Evolutionary conservation across 2,797 vertebrate genomes (phyloP).

Genomic region (Glyptemys insculpta): DNA sequence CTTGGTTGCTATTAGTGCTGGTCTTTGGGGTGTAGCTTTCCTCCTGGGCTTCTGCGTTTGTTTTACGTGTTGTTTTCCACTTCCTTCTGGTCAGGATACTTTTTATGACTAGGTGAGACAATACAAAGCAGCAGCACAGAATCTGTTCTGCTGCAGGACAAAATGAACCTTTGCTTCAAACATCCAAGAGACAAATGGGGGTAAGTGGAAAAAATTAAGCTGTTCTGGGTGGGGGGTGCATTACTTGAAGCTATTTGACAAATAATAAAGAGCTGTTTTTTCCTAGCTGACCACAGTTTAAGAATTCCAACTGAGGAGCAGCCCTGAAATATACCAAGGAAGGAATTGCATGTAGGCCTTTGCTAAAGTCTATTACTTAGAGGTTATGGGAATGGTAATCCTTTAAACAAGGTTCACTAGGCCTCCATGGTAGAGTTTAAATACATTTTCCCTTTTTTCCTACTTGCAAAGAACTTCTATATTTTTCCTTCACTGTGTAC

Average conservation of each 20-base stretch:
- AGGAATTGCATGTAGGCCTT: background rate
- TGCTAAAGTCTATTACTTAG: background rate
- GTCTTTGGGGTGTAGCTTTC: slow-evolving; percentile 68
- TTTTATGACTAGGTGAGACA: slow-evolving; percentile 64
- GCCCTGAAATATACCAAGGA: background rate
- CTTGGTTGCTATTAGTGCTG: slow-evolving; percentile 57
- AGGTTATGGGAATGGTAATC: background rate
- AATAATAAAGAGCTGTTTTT: accelerated
- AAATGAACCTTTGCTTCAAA: slow-evolving; percentile 69
- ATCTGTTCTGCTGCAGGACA: slow-evolving; percentile 3
- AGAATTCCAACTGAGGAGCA: background rate
- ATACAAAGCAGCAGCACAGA: slow-evolving; percentile 41
- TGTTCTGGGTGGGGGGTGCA: background rate
- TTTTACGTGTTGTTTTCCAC: slow-evolving; percentile 65
- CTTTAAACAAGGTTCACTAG: background rate
- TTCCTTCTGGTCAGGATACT: slow-evolving; percentile 51
- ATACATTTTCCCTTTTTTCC: background rate
- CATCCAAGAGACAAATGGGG: slow-evolving; percentile 64
- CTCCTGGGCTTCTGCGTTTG: slow-evolving; percentile 76
- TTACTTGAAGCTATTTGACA: background rate
- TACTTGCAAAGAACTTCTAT: background rate
- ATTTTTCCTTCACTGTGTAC: background rate
- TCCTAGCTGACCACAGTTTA: background rate
- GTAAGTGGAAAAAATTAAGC: slow-evolving; percentile 60
- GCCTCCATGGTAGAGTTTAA: background rate